Base-by-base conservation (phyloP, 2,888 invertebrate species). In the Panzeria rudis region DNA sequence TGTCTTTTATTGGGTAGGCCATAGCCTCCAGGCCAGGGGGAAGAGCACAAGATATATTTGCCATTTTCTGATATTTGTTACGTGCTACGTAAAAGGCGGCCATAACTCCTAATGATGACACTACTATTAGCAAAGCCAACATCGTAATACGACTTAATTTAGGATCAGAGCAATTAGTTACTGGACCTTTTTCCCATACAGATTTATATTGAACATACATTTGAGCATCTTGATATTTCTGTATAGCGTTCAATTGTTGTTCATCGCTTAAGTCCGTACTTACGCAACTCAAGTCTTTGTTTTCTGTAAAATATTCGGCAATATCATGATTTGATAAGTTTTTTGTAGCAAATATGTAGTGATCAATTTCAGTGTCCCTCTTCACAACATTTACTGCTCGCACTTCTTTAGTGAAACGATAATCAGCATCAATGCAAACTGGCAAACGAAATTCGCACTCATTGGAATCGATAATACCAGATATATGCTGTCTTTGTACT, bases 351-450 rank as follows among this genome's bases (percentile, higher is more conserved):
- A 87, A 86, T 29, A 88, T 84, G 41, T 88, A 80, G 7, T 86
- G 84, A 83, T 88, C 87, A 15, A 87, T 82, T 87, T 88, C 87
- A 29, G 77, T 86, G 7, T 50, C 64, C 9, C 75, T 86, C 9
- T 73, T 69, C 4, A 87, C 89, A 8, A 88, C 86, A 86, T 90
- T 91, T 2, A 91, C 90, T 35, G 90, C 90, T 20, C 90, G 87
- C 15, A 90, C 89, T 62, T 87, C 80, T 47, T 89, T 86, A 8
- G 87, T 86, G 62, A 87, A 87, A 13, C 86, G 83, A 62, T 86
- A 85, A 52, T 87, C 84, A 0, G 80, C 77, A 78, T 89, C 88
- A 29, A 83, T 79, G 72, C 89, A 90, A 4, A 83, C 68, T 5
- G 88, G 89, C 15, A 87, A 83, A 44, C 75, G 80, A 17, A 89